Base-by-base conservation (phyloP, 2,888 invertebrate species). In the Cephus rjabovi region DNA sequence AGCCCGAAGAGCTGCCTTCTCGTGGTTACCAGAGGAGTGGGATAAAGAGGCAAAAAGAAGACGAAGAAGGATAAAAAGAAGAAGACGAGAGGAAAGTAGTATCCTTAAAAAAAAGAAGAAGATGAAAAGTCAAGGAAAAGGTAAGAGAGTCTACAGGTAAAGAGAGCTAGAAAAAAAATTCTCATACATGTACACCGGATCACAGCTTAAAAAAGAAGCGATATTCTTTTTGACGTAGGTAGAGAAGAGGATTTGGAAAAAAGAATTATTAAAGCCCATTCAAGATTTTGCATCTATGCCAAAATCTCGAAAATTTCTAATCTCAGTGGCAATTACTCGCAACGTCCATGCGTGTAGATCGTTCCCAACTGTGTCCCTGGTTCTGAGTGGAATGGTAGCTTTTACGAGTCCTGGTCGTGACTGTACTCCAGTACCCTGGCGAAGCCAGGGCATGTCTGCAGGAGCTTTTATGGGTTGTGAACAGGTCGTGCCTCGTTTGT, bases 61-160 rank as follows among this genome's bases (percentile, higher is more conserved):
- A 56, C 56, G 56, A 71, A 71, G 71, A 71, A 83, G 75, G 74
- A 74, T 74, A 37, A 79, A 77, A 75, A 74, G 76, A 78, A 80
- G 56, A 56, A 56, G 2, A 56, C 56, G 79, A 78, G 74, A 76
- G 73, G 79, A 35, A 35, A 81, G 83, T 76, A 69, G 79, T 40
- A 69, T 76, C 70, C 40, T 30, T 40, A 31, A 12, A 68, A 33
- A 33, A 2, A 35, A 69, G 23, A 33, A 73, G 12, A 75, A 9
- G 23, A 56, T 23, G 56, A 56, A 83, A 82, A 82, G 77, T 74
- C 81, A 73, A 75, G 79, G 79, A 82, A 76, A 77, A 81, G 83
- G 83, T 84, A 85, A 83, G 77, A 69, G 77, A 77, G 76, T 69
- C 74, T 70, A 74, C n/a, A 76, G 34, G 83, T 80, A 80, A 82